Percentiles rank a stretch among this genome's conserved stretches.
These are phyloP conservation scores for Plumapathes pennacea DNA, from an alignment of 92 coral and sea anemone species.

Conservation along the genomic window DNA sequence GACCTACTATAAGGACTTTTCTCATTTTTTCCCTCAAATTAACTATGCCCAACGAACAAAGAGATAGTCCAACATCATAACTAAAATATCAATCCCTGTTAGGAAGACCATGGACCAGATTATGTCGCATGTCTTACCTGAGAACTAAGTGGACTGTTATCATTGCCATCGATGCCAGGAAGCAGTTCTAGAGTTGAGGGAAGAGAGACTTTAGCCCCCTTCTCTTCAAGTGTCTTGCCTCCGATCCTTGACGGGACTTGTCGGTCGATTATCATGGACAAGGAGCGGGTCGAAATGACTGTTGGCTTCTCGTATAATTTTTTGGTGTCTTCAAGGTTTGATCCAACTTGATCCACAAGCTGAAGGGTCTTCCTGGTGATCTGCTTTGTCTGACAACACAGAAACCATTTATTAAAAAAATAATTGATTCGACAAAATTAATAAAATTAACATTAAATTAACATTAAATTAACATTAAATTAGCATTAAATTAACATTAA, in stretches of 20 bases:
- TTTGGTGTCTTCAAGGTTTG: conserved; percentile 46
- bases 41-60: too few relatives aligned
- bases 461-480: too few relatives aligned
- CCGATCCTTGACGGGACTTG: conserved; percentile 67
- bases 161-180: conserved; percentile 5
- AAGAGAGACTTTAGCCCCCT: conserved; percentile 47
- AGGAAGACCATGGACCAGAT: too few relatives aligned
- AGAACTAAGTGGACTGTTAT: conserved; percentile 36
- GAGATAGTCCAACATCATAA: too few relatives aligned
- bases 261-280: conserved; percentile 74
- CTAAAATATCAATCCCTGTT: too few relatives aligned
- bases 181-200: conserved; percentile 56
- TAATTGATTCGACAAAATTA: too few relatives aligned
- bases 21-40: too few relatives aligned
- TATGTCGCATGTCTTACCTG: too few relatives aligned
- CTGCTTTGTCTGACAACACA: conserved; percentile 42
- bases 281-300: conserved; percentile 55
- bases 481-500: too few relatives aligned
- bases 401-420: too few relatives aligned
- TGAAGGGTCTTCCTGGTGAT: conserved; percentile 32
- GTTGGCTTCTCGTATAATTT: conserved; percentile 76
- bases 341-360: conserved; percentile 62
- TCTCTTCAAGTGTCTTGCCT: conserved; percentile 44
- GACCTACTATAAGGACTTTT: too few relatives aligned
- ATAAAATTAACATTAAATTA: too few relatives aligned